Evolutionary conservation across 2,888 invertebrate genomes (phyloP).

Genomic region (Agrilus cyanescens): DNA sequence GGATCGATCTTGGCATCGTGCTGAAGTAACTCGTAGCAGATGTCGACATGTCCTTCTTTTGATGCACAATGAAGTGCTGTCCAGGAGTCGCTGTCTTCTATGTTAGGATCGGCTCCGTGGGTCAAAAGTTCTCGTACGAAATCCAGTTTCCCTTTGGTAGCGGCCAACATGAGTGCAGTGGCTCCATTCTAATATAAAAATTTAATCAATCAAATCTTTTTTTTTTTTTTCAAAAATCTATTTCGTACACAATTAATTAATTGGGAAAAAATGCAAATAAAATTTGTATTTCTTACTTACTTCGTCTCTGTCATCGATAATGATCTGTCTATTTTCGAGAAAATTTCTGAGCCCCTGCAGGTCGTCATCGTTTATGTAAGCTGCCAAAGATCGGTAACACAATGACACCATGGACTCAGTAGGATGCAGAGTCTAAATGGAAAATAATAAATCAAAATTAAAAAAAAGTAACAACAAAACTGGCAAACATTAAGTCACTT

Average conservation of each 20-base stretch:
- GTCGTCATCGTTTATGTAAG: constrained; percentile 72
- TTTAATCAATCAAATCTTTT: too few species aligned
- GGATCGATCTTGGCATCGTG: constrained; percentile 79
- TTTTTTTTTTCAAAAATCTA: too few species aligned
- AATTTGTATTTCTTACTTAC: constrained; percentile 36
- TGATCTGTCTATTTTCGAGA: constrained; percentile 69
- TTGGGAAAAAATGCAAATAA: too few species aligned
- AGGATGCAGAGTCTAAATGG: constrained; percentile 66
- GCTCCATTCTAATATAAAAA: constrained; percentile 64
- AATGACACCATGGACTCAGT: constrained; percentile 87
- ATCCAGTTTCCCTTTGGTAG: constrained; percentile 69
- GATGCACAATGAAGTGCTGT: constrained; percentile 82
- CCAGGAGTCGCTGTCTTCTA: constrained; percentile 90
- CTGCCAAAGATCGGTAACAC: constrained; percentile 70
- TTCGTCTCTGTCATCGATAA: constrained; percentile 80
- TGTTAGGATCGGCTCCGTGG: constrained; percentile 85
- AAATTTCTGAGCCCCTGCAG: constrained; percentile 67
- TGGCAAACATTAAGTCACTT: too few species aligned
- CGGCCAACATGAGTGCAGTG: constrained; percentile 86
- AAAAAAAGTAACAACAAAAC: not conserved
- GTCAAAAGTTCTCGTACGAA: constrained; percentile 77
- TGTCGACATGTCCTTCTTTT: constrained; percentile 73
- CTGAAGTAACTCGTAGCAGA: constrained; percentile 71
- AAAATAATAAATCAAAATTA: constrained; percentile 5
- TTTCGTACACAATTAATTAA: too few species aligned